A percentile compares a stretch with the other conserved stretches of the same genome.
These are phyloP conservation scores for Limnephilus marmoratus DNA, from an alignment of 2,888 invertebrate genomes.

Conservation along the genomic window DNA sequence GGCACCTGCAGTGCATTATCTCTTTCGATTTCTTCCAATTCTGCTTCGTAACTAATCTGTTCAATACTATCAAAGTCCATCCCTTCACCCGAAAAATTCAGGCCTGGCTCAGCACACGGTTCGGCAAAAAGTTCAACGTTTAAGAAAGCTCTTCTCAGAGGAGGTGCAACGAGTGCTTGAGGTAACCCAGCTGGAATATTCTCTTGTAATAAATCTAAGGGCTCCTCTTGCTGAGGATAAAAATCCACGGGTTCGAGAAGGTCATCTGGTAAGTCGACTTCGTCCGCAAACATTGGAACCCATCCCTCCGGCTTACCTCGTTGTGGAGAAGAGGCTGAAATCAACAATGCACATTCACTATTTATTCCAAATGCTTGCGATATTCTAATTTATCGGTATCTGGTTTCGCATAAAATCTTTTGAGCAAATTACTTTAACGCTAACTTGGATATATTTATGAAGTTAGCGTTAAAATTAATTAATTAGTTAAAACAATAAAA, in stretches of 20 bases:
- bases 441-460: too few relatives aligned
- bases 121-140: neutral
- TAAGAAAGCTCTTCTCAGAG: neutral
- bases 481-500: too few relatives aligned
- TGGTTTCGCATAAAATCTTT: too few relatives aligned
- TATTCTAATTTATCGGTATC: neutral
- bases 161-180: neutral
- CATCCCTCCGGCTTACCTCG: neutral
- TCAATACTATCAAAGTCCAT: neutral
- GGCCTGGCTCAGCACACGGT: neutral
- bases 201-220: slow-evolving; percentile 3
- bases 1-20: neutral
- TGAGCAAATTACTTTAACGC: neutral
- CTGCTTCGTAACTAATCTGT: neutral
- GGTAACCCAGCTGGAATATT: neutral
- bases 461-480: too few relatives aligned
- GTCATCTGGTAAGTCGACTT: neutral
- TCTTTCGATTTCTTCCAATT: slow-evolving; percentile 13
- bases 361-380: too few relatives aligned
- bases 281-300: neutral
- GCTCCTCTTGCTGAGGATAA: neutral
- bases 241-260: neutral
- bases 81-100: neutral
- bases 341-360: neutral
- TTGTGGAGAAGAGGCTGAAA: slow-evolving; percentile 25